Base-by-base conservation (phyloP, 2,113 vertebrate species). In the Melierax canorus region DNA sequence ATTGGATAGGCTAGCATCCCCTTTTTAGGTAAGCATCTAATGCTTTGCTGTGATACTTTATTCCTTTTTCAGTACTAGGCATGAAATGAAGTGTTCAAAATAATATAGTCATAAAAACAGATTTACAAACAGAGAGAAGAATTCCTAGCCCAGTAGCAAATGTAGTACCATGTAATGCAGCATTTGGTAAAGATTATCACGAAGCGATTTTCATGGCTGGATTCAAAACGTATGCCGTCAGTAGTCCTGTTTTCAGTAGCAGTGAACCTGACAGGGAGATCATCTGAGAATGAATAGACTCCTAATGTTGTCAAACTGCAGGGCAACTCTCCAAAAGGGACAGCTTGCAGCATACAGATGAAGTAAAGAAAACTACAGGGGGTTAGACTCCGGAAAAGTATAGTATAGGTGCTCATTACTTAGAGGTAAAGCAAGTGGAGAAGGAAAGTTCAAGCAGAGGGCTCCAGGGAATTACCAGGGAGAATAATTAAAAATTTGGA, bases 41-140 rank as follows among this genome's bases (percentile, higher is more conserved):
- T 84, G 85, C 75, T 77, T 81, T 66, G 38, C 87, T 78, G n/a
- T 81, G 59, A n/a, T 74, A 63, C 20, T 94, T 93, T 71, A 84
- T 86, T 94, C 69, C 39, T 85, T 90, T 93, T 56, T 85, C 79
- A 68, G 43, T 87, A 76, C 34, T 60, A 85, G 78, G 75, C 90
- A 90, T 95, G 89, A 97, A 96, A 94, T 96, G 58, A 89, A 96
- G 36, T 81, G 75, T 78, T 95, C 71, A 90, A 79, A 96, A 94
- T 90, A 94, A 83, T 83, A 48, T 32, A 73, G 80, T 34, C 62
- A 82, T 82, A 95, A 85, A 95, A 91, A 26, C 86, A 94, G 91
- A 91, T 94, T 95, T 94, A 76, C 94, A 94, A 94, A 94, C n/a
- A 74, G 83, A 74, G 34, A 86, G 82, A 74, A 80, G 79, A 91